Evolutionary conservation across 1,140 invertebrate genomes (phyloP).

Genomic region (Macrobrachium nipponense): DNA sequence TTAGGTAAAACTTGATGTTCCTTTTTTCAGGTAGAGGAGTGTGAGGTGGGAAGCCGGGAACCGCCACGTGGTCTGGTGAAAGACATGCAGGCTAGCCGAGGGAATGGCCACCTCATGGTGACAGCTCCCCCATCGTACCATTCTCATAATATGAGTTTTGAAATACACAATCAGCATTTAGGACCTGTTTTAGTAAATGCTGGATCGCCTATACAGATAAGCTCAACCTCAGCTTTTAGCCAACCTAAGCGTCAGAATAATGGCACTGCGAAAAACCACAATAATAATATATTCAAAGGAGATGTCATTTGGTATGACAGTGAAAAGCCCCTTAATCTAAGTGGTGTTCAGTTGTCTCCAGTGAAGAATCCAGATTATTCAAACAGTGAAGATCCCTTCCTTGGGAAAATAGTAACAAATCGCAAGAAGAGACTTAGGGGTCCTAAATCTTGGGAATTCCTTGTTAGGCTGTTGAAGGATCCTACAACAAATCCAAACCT

Average conservation of each 20-base stretch:
- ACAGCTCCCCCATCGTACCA: slow-evolving; percentile 21
- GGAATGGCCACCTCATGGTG: slow-evolving; percentile 23
- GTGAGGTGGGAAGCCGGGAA: background rate
- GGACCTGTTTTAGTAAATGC: slow-evolving; percentile 25
- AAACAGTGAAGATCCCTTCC: slow-evolving; percentile 22
- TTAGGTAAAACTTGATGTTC: background rate
- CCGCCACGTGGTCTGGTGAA: background rate
- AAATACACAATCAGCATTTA: slow-evolving; percentile 27
- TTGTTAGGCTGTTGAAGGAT: slow-evolving; percentile 35
- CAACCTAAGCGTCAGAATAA: background rate
- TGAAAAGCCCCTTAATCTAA: slow-evolving; percentile 28
- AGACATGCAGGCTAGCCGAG: background rate
- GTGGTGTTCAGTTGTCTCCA: background rate
- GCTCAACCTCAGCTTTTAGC: background rate
- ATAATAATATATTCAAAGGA: background rate
- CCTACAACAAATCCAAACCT: slow-evolving; percentile 37
- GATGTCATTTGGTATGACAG: no score
- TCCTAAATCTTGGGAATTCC: slow-evolving; percentile 52
- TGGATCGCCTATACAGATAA: background rate
- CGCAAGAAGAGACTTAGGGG: slow-evolving; percentile 39
- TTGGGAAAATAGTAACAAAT: slow-evolving; percentile 46
- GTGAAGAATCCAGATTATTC: background rate
- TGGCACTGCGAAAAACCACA: background rate
- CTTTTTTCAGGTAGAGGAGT: background rate
- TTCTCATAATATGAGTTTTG: slow-evolving; percentile 1